Conservation (phyloP, 2,113 vertebrate species). For the Nycticebus coucang region DNA sequence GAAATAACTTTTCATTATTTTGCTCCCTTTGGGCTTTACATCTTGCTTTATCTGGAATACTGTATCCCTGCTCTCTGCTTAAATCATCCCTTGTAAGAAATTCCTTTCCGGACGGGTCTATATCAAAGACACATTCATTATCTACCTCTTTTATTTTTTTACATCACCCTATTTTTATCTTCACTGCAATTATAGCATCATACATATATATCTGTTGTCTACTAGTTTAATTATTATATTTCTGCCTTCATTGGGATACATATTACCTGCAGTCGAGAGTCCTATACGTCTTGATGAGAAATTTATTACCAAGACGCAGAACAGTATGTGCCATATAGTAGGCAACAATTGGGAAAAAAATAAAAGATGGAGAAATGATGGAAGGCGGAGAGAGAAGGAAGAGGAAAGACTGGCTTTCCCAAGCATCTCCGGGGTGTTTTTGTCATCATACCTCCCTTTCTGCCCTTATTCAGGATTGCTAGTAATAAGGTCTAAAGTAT, state of each 20-base stretch:
- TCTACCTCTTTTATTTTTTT: not conserved
- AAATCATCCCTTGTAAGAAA: not conserved
- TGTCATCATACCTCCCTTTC: not conserved
- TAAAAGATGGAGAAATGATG: not conserved
- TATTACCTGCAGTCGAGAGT: not conserved
- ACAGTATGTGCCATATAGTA: not conserved
- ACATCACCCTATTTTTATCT: not conserved
- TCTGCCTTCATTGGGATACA: not conserved
- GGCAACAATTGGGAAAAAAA: not conserved
- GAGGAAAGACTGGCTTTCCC: fast-evolving
- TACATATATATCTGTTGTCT: not conserved
- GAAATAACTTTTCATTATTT: not conserved
- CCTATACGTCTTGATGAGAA: not conserved
- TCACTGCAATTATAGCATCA: not conserved
- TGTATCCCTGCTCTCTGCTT: not conserved
- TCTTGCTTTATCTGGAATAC: not conserved
- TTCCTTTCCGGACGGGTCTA: not conserved
- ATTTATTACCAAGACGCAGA: not conserved
- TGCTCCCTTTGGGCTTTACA: too few species aligned
- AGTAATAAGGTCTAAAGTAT: not conserved
- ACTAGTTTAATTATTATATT: not conserved
- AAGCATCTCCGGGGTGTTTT: not conserved
- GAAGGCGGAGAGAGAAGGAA: fast-evolving
- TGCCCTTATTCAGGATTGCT: not conserved
- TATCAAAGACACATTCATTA: not conserved